Base-by-base conservation (phyloP, 2,888 invertebrate species). In the Mythimna pallens region DNA sequence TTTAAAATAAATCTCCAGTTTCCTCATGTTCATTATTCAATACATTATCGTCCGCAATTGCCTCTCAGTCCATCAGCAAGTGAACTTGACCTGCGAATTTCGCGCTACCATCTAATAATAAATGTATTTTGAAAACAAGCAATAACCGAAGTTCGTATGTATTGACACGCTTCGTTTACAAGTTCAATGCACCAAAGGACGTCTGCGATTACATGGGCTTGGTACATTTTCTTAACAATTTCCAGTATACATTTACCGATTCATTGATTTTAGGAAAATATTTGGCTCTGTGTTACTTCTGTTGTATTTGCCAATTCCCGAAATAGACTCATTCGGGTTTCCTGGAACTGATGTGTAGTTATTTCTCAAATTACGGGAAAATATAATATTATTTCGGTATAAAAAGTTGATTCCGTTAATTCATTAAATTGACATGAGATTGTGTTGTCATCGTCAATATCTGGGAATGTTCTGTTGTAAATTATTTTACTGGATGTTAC, bases 171-270 rank as follows among this genome's bases (percentile, higher is more conserved):
- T 67, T 61, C 80, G 65, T 69, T 76, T 73, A 69, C 61, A 80
- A 82, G 87, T 86, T 86, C 86, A 87, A 76, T 69, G 85, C 69
- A 71, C 87, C 57, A 58, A 83, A 86, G 84, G 86, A 86, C 83
- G 80, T 78, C 76, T 82, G 59, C 70, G 63, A 77, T 86, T 76
- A 84, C 67, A 72, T 66, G 61, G 54, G 43, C 50, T 70, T 61
- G 14, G 47, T 82, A 66, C 20, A 78, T 65, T 81, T 75, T 83
- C 65, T 62, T 68, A 25, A 54, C 63, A 52, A 64, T 67, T 67
- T 62, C 70, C 25, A 73, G 43, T 64, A n/a, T 74, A 47, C 47
- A 62, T 82, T 74, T 66, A 47, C 5, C 62, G 55, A 65, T n/a
- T 43, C 57, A 68, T 74, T 70, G 75, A 65, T 65, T 78, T 68